Evolutionary conservation across 2,113 vertebrate genomes (phyloP), one percentile per base, ranked within the genome.

Genomic region (Athene cunicularia): DNA sequence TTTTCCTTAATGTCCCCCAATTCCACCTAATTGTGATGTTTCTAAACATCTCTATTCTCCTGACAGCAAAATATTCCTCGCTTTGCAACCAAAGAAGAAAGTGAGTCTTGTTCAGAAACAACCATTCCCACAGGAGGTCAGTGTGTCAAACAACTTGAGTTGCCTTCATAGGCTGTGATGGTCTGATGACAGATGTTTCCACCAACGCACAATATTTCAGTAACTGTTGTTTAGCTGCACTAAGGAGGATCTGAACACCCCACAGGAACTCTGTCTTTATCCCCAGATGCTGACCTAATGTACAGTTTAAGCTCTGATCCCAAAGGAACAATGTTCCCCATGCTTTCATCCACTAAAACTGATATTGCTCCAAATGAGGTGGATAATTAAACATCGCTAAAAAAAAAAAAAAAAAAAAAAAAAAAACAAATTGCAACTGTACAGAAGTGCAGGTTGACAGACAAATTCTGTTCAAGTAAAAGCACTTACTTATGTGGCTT

Each of bases 291-390:
- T 90, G n/a, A 62, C 19, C 18, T 63, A 77, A 55, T 0, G 3
- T 2, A 3, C 4, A 33, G 3, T 75, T 92, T 21, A 58, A 93
- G 80, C 8, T 43, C 47, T 19, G 3, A 56, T 80, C 11, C 32
- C 17, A 20, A 24, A 33, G 43, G 11, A 63, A 28, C 8, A 24
- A 59, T 19, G 5, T 6, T 85, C 5, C n/a, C 0, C 0, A 23
- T 59, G 47, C 7, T 92, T 91, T 68, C 13, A 1, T 15, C 33
- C 23, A 56, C 49, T 52, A 59, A 87, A 88, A 23, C 33, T 18
- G 52, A 47, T 67, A 12, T 9, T 18, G 16, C n/a, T 94, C 50
- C 68, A 67, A 35, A 63, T 19, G 6, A 79, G 33, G 49, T 11
- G 35, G 56, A 52, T 20, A 56, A 76, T 82, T 77, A 52, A 79